Evolutionary conservation across 2,888 invertebrate genomes (phyloP).

Genomic region (Stenichneumon culpator): DNA sequence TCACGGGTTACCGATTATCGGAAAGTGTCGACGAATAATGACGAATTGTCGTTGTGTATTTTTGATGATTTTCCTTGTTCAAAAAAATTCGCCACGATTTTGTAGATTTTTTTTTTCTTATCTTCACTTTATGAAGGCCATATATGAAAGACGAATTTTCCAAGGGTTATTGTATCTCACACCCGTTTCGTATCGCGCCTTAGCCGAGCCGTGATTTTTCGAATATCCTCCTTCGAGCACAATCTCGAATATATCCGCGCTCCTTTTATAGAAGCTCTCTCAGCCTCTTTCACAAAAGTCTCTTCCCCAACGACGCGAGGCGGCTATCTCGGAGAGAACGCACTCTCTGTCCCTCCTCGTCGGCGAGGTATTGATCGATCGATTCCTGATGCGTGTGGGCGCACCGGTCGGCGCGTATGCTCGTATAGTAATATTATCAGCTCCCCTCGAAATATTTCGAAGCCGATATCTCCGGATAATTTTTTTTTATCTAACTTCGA

Average conservation of each 20-base stretch:
- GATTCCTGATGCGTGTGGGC: slow-evolving; percentile 55
- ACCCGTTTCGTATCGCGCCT: neutral
- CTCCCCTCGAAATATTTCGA: slow-evolving; percentile 8
- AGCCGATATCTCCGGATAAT: neutral
- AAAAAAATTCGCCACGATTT: neutral
- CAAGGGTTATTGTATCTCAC: neutral
- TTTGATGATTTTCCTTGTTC: neutral
- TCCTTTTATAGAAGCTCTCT: slow-evolving; percentile 30
- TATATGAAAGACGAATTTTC: neutral
- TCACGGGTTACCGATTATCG: too few relatives aligned
- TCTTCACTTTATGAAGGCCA: neutral
- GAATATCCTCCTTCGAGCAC: slow-evolving; percentile 17
- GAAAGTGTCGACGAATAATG: too few relatives aligned
- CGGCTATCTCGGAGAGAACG: slow-evolving; percentile 55
- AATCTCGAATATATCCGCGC: slow-evolving; percentile 4
- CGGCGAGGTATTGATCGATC: slow-evolving; percentile 54
- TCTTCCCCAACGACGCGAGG: slow-evolving; percentile 44
- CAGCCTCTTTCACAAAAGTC: slow-evolving; percentile 28
- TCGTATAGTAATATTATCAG: slow-evolving; percentile 1
- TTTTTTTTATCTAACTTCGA: neutral
- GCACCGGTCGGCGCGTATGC: slow-evolving; percentile 38
- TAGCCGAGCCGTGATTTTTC: neutral
- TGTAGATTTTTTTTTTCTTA: neutral
- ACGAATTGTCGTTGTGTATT: too few relatives aligned
- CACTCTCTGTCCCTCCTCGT: slow-evolving; percentile 39